phyloP scores from a whole-genome alignment of 2,797 vertebrate genomes.

The Cynopterus sphinx region DNA sequence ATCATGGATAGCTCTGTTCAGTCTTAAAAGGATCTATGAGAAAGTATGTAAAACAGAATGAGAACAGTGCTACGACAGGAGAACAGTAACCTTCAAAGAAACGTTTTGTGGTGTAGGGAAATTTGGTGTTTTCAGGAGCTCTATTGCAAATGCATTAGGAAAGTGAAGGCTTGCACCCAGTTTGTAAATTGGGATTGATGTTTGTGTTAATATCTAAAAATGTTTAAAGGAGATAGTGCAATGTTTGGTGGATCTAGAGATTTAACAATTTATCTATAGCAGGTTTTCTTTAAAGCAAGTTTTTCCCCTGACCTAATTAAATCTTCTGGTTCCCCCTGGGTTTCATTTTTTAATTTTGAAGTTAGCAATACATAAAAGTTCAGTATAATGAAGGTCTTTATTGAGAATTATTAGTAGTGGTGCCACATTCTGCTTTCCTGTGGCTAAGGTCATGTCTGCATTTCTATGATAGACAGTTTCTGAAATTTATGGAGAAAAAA shows the following conservation, averaged over 20 bases:
- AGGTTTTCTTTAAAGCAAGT: neutral
- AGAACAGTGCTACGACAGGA: neutral
- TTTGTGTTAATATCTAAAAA: neutral
- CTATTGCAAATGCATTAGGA: neutral
- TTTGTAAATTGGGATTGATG: neutral
- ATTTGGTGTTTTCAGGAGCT: neutral
- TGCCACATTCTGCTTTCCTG: neutral
- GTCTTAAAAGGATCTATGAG: neutral
- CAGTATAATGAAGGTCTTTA: constrained; percentile 43
- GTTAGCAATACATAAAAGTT: neutral
- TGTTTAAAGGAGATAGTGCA: neutral
- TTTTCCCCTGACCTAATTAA: constrained; percentile 69
- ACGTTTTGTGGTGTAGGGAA: neutral
- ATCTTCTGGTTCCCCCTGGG: constrained; percentile 5
- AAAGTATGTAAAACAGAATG: neutral
- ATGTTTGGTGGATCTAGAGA: neutral
- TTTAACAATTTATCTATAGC: neutral
- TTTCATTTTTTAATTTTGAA: constrained; percentile 61
- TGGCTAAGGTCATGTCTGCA: neutral
- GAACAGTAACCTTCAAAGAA: neutral
- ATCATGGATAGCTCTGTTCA: neutral
- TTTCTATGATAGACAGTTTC: constrained; percentile 32
- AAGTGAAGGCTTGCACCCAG: neutral
- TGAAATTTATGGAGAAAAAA: constrained; percentile 5
- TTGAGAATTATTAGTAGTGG: neutral